phyloP scores from a whole-genome alignment of 2,113 vertebrate species.

The Odobenus rosmarus region DNA sequence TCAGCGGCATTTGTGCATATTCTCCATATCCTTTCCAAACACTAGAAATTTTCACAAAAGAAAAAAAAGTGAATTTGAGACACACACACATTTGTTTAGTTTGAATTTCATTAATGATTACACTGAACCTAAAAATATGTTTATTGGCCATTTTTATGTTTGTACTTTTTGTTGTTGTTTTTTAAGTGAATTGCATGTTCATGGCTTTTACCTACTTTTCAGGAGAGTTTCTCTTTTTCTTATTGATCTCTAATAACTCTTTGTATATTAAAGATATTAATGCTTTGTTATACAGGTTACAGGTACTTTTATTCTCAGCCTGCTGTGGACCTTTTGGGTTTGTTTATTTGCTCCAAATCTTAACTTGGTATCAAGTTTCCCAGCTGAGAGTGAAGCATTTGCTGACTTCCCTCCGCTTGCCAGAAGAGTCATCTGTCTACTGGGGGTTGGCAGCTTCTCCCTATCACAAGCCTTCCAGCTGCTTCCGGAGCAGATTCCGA shows the following conservation, averaged over 20 bases:
- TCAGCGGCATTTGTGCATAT: not conserved
- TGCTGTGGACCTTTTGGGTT: not conserved
- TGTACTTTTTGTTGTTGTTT: not conserved
- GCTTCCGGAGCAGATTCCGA: slow-evolving; percentile 1
- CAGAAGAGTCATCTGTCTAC: not conserved
- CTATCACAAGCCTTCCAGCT: not conserved
- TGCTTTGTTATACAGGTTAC: not conserved
- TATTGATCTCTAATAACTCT: not conserved
- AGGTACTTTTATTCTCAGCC: not conserved
- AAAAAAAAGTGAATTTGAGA: not conserved
- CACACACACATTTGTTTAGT: not conserved
- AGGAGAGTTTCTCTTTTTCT: not conserved
- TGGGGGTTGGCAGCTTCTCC: not conserved
- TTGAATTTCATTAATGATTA: slow-evolving; percentile 1
- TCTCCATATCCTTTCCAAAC: not conserved
- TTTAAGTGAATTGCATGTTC: not conserved
- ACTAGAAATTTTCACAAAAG: slow-evolving; percentile 4
- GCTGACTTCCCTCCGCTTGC: not conserved
- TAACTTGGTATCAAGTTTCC: not conserved
- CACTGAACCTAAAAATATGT: not conserved
- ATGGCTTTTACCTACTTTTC: not conserved
- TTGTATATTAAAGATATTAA: not conserved
- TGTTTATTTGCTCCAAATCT: not conserved
- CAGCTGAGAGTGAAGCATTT: not conserved
- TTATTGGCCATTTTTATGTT: not conserved